phyloP scores from a whole-genome alignment of 2,888 invertebrate genomes.

The Gortyna flavago region DNA sequence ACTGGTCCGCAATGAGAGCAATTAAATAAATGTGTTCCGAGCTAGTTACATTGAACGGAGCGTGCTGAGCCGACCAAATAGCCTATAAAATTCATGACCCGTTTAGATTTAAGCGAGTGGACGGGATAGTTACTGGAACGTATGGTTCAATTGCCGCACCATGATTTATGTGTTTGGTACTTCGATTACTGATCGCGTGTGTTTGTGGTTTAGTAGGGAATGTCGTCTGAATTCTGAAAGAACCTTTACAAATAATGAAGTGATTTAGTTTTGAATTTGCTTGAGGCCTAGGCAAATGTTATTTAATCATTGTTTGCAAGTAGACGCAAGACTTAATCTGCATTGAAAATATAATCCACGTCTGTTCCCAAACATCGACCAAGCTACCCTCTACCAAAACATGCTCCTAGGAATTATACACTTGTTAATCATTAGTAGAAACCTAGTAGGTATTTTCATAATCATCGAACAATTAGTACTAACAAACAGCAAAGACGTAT shows the following conservation, averaged over 20 bases:
- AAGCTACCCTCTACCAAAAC: neutral
- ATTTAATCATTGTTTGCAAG: neutral
- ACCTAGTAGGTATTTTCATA: neutral
- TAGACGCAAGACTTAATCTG: too few relatives aligned
- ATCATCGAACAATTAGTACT: neutral
- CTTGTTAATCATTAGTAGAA: neutral
- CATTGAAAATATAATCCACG: neutral
- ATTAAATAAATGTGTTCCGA: conserved; percentile 78
- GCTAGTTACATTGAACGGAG: conserved; percentile 69
- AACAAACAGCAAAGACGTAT: too few relatives aligned
- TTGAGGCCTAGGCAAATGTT: neutral
- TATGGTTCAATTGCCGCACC: conserved; percentile 30
- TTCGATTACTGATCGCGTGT: conserved; percentile 25
- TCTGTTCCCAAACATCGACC: neutral
- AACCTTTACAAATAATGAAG: neutral
- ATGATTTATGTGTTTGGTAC: conserved; percentile 29
- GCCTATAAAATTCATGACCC: conserved; percentile 76
- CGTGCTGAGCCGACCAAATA: conserved; percentile 77
- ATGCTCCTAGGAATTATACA: neutral
- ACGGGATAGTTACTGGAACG: conserved; percentile 50
- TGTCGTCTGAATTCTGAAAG: neutral
- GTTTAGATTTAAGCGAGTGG: conserved; percentile 57
- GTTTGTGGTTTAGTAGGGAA: neutral
- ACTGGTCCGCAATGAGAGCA: conserved; percentile 73
- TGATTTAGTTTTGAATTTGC: neutral